These are phyloP conservation scores for Pristionchus fissidentatus DNA, from an alignment of 2,888 invertebrate species.

Conservation along the genomic window DNA sequence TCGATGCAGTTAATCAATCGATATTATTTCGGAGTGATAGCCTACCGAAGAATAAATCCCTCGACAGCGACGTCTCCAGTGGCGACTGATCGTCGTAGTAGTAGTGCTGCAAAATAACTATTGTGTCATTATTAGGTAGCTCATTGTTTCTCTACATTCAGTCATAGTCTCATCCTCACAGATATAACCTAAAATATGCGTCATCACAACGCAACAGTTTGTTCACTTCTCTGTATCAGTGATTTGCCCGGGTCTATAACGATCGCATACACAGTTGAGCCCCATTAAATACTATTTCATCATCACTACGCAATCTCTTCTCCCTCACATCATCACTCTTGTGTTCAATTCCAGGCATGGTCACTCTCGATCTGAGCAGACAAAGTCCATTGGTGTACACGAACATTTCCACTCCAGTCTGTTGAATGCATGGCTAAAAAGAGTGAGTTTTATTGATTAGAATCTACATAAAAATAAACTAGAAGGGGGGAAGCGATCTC, in stretches of 20 bases:
- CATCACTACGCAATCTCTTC: neutral
- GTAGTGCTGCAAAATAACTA: conserved; percentile 43
- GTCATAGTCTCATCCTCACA: no score
- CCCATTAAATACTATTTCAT: neutral
- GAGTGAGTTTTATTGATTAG: neutral
- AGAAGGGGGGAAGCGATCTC: no score
- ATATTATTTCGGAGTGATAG: no score
- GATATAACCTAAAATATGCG: neutral
- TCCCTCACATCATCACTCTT: conserved; percentile 1
- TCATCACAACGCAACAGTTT: no score
- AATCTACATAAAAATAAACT: neutral
- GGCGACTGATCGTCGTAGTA: conserved; percentile 48
- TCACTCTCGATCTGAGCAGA: conserved; percentile 38
- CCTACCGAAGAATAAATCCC: conserved; percentile 33
- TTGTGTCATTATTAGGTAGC: neutral
- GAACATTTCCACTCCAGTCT: conserved; percentile 34
- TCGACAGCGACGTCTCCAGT: conserved; percentile 27
- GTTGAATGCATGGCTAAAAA: conserved; percentile 10
- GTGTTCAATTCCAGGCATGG: conserved; percentile 40
- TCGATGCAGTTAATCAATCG: no score
- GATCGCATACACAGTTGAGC: no score
- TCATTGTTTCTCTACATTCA: no score
- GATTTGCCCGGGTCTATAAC: no score
- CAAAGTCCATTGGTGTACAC: conserved; percentile 40
- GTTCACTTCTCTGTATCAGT: no score